A percentile compares a stretch with the other conserved stretches of the same genome.
Conservation (phyloP, 2,797 vertebrate species). For the Lepus townsendii region DNA sequence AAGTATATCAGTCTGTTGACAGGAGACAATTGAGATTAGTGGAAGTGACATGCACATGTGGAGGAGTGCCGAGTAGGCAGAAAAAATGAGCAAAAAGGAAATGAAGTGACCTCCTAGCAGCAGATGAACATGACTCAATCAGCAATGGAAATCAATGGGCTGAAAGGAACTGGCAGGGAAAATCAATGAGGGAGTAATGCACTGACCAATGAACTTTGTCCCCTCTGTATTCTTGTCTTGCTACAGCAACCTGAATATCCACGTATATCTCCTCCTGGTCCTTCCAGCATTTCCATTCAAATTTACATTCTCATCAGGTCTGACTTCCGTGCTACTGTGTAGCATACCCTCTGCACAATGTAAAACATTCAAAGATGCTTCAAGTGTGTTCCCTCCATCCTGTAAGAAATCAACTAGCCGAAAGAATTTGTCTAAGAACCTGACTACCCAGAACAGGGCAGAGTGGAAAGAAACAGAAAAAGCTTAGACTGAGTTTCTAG, state of each 20-base stretch:
- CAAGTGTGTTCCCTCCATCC: too few relatives aligned
- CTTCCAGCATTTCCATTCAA: not conserved
- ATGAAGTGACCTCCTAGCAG: constrained; percentile 64
- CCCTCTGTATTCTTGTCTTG: not conserved
- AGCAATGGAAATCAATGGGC: too few relatives aligned
- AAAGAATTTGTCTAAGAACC: not conserved
- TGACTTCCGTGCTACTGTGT: not conserved
- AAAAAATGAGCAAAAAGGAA: constrained; percentile 71
- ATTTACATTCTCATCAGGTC: not conserved
- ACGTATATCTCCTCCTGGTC: not conserved
- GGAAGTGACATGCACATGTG: not conserved
- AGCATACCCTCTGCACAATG: not conserved
- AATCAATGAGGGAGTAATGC: constrained; percentile 62
- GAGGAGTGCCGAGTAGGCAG: not conserved
- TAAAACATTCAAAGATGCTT: not conserved
- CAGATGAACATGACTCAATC: constrained; percentile 69
- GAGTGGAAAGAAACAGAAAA: not conserved
- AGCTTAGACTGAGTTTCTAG: not conserved
- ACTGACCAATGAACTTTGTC: constrained; percentile 53
- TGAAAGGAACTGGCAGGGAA: not conserved
- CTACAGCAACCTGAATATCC: constrained; percentile 10
- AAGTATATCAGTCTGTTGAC: constrained; percentile 50
- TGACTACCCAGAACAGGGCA: not conserved
- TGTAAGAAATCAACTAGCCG: not conserved
- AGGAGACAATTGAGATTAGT: constrained; percentile 71